phyloP scores from a whole-genome alignment of 2,888 invertebrate species.

The Lasiommata megera region DNA sequence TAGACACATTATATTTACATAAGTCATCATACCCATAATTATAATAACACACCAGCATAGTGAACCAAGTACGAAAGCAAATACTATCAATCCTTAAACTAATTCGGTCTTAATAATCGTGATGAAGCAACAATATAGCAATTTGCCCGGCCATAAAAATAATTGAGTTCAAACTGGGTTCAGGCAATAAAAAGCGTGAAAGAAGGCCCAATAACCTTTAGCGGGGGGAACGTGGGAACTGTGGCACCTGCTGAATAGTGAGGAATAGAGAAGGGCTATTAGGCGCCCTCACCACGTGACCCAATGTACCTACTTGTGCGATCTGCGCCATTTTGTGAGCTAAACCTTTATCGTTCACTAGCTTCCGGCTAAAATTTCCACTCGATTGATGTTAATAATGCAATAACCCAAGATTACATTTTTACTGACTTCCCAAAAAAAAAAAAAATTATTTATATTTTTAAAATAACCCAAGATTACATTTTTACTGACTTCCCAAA shows the following conservation, averaged over 20 bases:
- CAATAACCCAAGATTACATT: too few species aligned
- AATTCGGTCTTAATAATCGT: constrained; percentile 76
- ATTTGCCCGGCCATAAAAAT: constrained; percentile 79
- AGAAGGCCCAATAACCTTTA: constrained; percentile 78
- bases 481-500: too few species aligned
- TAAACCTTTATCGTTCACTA: constrained; percentile 18
- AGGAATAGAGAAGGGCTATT: constrained; percentile 70
- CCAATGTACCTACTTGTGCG: constrained; percentile 16
- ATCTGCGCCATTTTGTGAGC: constrained; percentile 21
- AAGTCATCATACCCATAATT: constrained; percentile 4
- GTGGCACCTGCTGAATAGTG: constrained; percentile 68
- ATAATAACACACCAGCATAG: constrained; percentile 9
- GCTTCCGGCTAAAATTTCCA: too few species aligned
- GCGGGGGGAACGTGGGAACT: constrained; percentile 70
- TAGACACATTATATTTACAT: constrained; percentile 6
- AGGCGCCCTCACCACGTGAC: constrained; percentile 58
- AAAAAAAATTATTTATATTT: too few species aligned
- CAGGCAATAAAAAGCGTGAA: constrained; percentile 79
- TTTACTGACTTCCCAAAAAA: too few species aligned
- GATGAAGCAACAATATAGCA: constrained; percentile 81
- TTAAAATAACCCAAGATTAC: too few species aligned
- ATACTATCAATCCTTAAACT: constrained; percentile 69
- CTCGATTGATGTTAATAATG: too few species aligned
- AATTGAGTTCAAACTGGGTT: constrained; percentile 81
- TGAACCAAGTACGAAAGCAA: constrained; percentile 43